Conservation (phyloP, 2,888 invertebrate species). For the Leptinotarsa peninsularis region DNA sequence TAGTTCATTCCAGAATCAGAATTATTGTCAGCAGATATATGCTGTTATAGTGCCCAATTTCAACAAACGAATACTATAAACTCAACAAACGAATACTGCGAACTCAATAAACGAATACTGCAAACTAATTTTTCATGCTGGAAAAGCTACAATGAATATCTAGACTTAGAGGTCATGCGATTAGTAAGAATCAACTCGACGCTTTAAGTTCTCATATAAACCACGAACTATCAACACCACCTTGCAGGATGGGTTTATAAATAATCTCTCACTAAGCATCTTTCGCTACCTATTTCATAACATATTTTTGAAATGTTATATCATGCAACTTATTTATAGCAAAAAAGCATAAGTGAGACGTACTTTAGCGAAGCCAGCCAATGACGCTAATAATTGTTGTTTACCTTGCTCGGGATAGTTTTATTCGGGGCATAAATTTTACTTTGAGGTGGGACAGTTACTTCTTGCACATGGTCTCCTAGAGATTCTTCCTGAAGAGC, state of each 20-base stretch:
- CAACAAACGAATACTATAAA: too few relatives aligned
- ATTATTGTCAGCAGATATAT: too few relatives aligned
- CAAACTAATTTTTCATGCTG: too few relatives aligned
- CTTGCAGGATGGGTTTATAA: constrained; percentile 1
- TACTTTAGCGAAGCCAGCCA: constrained; percentile 45
- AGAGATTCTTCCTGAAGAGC: constrained; percentile 81
- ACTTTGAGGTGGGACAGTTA: constrained; percentile 77
- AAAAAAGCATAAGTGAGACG: constrained; percentile 36
- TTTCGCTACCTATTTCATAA: constrained; percentile 6
- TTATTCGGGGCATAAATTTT: constrained; percentile 81
- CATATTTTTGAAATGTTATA: constrained; percentile 12
- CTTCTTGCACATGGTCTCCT: constrained; percentile 76
- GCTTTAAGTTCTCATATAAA: not conserved
- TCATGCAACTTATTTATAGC: constrained; percentile 10
- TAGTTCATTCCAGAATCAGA: too few relatives aligned
- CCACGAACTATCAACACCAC: not conserved
- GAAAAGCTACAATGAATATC: too few relatives aligned
- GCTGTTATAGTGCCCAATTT: too few relatives aligned
- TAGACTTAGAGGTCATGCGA: not conserved
- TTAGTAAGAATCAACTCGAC: not conserved
- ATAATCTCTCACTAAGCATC: not conserved
- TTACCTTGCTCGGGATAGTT: constrained; percentile 61
- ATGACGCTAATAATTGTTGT: constrained; percentile 35
- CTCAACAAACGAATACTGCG: too few relatives aligned
- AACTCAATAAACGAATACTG: too few relatives aligned